Evolutionary conservation across 2,888 invertebrate genomes (phyloP), one percentile per base, ranked within the genome.

Genomic region (Urechis unicinctus): DNA sequence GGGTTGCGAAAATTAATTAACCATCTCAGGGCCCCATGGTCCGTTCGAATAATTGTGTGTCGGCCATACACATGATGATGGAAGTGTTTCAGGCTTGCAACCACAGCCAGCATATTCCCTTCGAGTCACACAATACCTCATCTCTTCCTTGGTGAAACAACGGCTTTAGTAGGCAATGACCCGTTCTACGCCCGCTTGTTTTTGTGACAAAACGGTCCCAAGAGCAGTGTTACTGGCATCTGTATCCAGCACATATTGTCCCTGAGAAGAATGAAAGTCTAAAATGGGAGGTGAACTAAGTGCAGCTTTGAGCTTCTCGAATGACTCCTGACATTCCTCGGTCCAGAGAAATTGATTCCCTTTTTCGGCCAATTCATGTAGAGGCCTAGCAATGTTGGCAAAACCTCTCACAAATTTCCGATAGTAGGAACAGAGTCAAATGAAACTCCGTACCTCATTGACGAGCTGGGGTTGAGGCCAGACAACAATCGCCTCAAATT

Each of bases 21-120:
- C 61, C 60, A 60, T 2, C 41, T 28, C 21, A 63, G 49, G n/a
- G 63, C 53, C 22, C 56, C 57, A 55, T 64, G 60, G 51, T 63
- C 61, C 13, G 56, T 58, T 4, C 55, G 13, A 22, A 60, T 28
- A 24, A 43, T 25, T 42, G 58, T 53, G 1, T 50, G 25, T 24
- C 22, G n/a, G 4, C 58, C 61, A 46, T 58, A 62, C 5, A 63
- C 30, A 52, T 60, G 60, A 24, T 43, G 51, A n/a, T 58, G 57
- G 49, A 61, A 61, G 29, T 62, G 52, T 50, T 52, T 51, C 3
- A 54, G 48, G n/a, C 49, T 42, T 29, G 36, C n/a, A 6, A 61
- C 54, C 4, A 63, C 50, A n/a, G 60, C 61, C 6, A 61, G 49
- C 13, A 64, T n/a, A 42, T 54, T 64, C 62, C 29, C 55, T 45